Percentiles rank a stretch among this genome's conserved stretches.
phyloP scores from a whole-genome alignment of 2,113 vertebrate genomes.

The Gallinago media region DNA sequence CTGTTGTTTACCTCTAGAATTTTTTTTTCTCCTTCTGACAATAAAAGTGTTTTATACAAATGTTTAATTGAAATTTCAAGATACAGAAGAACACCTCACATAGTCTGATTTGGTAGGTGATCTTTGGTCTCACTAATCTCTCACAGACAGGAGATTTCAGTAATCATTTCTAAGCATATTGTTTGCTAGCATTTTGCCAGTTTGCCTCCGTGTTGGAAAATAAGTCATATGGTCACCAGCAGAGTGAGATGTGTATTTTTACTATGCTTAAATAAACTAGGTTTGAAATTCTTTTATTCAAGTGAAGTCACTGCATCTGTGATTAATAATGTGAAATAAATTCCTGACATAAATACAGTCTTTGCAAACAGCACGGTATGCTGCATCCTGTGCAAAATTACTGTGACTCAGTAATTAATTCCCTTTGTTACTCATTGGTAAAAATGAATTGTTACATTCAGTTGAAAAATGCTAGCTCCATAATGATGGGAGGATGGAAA shows the following conservation, averaged over 20 bases:
- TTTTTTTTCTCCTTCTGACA: not conserved
- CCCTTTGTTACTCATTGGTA: not conserved
- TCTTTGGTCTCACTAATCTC: not conserved
- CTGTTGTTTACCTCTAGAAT: not conserved
- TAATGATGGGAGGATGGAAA: not conserved
- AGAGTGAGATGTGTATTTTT: not conserved
- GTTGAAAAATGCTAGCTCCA: not conserved
- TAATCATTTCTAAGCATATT: not conserved
- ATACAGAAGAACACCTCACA: not conserved
- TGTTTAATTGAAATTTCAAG: not conserved
- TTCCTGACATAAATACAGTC: not conserved
- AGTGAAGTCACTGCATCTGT: not conserved
- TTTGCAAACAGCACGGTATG: not conserved
- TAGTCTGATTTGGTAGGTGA: not conserved
- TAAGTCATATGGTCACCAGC: not conserved
- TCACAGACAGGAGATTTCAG: not conserved
- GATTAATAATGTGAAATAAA: not conserved
- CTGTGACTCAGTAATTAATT: not conserved
- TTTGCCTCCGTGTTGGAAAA: not conserved
- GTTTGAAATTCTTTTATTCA: not conserved
- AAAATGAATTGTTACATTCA: not conserved
- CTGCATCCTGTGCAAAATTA: not conserved
- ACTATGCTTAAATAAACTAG: not conserved
- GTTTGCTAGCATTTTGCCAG: not conserved
- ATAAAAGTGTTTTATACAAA: not conserved